phyloP scores from a whole-genome alignment of 2,113 vertebrate genomes.

The Neotragus moschatus region DNA sequence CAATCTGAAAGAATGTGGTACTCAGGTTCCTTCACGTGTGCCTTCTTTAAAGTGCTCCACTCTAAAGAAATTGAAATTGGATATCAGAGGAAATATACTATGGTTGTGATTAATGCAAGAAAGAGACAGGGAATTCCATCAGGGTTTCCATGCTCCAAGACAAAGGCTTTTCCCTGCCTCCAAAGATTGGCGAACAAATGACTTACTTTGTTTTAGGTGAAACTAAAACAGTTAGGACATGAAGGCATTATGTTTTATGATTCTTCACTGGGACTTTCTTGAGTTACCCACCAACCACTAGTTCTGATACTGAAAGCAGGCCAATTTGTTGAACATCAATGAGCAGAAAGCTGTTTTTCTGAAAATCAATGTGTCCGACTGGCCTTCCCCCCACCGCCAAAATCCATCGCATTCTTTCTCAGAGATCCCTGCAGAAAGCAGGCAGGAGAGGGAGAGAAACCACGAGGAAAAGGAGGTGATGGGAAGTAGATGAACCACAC shows the following conservation, averaged over 20 bases:
- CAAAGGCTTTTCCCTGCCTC: background rate
- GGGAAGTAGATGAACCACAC: background rate
- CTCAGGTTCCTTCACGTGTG: background rate
- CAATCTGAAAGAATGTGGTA: background rate
- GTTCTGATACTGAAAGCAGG: background rate
- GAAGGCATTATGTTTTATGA: background rate
- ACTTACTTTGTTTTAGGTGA: constrained; percentile 6
- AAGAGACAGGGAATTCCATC: background rate
- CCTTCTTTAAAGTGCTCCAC: background rate
- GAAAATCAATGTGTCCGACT: background rate
- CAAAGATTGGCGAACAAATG: background rate
- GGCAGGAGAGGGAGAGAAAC: background rate
- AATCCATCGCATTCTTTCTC: background rate
- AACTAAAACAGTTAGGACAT: background rate
- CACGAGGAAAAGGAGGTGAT: background rate
- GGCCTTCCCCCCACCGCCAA: background rate
- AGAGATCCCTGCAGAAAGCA: background rate
- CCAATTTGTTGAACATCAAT: background rate
- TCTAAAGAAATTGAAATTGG: background rate
- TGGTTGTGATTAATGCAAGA: background rate
- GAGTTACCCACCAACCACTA: background rate
- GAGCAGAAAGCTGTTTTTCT: background rate
- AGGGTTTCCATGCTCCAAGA: background rate
- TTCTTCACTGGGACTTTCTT: background rate
- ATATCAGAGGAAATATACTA: background rate